Base-by-base conservation (phyloP, 2,888 invertebrate species). In the Nomada fucata region DNA sequence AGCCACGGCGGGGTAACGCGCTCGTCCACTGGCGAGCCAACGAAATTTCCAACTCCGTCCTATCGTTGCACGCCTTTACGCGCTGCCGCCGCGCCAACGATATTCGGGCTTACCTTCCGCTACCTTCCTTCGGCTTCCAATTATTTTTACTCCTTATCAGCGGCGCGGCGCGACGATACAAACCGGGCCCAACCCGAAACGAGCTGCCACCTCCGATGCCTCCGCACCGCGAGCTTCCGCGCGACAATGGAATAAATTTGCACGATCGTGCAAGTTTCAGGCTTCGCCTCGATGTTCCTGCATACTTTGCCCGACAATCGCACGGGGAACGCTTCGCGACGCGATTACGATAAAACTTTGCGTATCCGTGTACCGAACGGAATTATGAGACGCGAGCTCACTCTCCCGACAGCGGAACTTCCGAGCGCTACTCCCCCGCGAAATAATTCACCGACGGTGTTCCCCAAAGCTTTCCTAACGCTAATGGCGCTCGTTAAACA, bases 231-330 rank as follows among this genome's bases (percentile, higher is more conserved):
- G n/a, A 42, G 26, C 60, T n/a, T 10, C 59, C 4, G 18, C 18
- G 67, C 47, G 77, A 77, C 67, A 77, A 67, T 60, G 74, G 74
- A 67, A 77, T 77, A 77, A 77, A 77, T 77, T 77, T 64, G 18
- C n/a, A 29, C 29, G 47, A 47, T 26, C 55, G 50, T 18, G 15
- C 70, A 23, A 60, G 59, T 50, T 70, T 70, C 29, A 70, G 50
- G 13, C 47, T 15, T 36, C 20, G 2, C 15, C 60, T 20, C 60
- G 60, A 60, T 18, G 70, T 36, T 50, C 50, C 47, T 20, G 57
- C 67, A 59, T 59, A 73, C 65, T 50, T 65, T 18, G 20, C 36
- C 36, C 47, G 67, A 73, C 73, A 73, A 73, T 73, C 23, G 73
- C 57, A n/a, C 23, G n/a, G n/a, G n/a, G 44, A 72, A 59, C 57